Evolutionary conservation across 2,113 vertebrate species (phyloP).

Genomic region (Numida meleagris): DNA sequence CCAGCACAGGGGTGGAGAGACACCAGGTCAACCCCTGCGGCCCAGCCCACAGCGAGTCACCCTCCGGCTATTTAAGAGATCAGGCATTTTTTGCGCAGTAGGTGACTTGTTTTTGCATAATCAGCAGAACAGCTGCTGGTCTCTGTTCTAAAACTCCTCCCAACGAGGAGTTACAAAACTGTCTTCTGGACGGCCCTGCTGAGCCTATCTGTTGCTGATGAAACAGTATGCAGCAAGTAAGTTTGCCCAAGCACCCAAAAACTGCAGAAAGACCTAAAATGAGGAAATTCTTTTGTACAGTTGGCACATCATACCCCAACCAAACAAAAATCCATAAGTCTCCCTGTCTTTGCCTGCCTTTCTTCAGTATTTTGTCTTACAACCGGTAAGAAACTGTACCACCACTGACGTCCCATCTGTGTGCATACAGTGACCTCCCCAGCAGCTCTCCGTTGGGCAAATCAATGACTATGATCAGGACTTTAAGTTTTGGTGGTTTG

Average conservation of each 20-base stretch:
- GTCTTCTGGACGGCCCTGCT: fast-evolving
- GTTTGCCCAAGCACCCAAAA: background rate
- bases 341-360: background rate
- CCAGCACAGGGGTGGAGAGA: background rate
- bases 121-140: background rate
- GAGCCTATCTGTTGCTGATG: background rate
- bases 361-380: fast-evolving
- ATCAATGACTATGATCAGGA: background rate
- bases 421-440: fast-evolving
- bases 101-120: background rate
- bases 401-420: fast-evolving
- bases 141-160: background rate
- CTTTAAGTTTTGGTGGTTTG: background rate
- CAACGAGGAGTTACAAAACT: background rate
- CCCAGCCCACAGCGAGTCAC: background rate
- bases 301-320: background rate
- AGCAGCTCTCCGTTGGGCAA: background rate
- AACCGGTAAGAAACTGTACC: background rate
- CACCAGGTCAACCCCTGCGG: background rate
- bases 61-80: background rate
- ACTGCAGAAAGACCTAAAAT: background rate
- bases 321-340: background rate
- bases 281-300: background rate
- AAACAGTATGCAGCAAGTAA: fast-evolving
- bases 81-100: background rate